phyloP scores from a whole-genome alignment of 2,113 vertebrate genomes.

The Phyllostomus discolor region DNA sequence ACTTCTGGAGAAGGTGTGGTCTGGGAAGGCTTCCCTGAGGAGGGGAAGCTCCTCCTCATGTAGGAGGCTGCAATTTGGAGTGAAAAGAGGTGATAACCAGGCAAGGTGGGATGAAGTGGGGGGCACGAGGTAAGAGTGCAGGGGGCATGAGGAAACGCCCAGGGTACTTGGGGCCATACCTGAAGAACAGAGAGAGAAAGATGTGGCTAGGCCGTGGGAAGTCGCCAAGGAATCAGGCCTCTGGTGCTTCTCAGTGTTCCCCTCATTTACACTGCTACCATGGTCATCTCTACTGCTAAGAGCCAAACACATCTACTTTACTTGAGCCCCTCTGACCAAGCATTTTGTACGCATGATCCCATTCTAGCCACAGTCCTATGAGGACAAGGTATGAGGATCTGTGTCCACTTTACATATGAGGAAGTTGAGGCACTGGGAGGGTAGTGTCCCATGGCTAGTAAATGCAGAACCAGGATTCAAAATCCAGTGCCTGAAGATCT shows the following conservation, averaged over 20 bases:
- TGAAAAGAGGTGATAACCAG: background rate
- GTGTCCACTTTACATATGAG: background rate
- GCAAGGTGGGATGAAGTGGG: too few species aligned
- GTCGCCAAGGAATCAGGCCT: accelerated
- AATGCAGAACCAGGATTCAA: background rate
- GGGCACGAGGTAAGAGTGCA: accelerated
- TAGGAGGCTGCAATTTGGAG: background rate
- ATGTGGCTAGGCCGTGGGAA: accelerated
- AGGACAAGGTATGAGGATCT: background rate
- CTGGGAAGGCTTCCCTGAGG: background rate
- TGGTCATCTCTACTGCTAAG: accelerated
- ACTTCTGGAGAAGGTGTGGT: background rate
- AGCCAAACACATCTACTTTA: accelerated
- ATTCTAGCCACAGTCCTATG: background rate
- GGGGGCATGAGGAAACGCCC: background rate
- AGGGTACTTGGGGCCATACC: accelerated
- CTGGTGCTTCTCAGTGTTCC: accelerated
- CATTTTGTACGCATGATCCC: accelerated
- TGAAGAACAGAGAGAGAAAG: accelerated
- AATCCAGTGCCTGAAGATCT: background rate
- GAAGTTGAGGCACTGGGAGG: background rate
- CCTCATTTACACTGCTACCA: too few species aligned
- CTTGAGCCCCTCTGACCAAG: background rate
- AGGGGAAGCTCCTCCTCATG: background rate
- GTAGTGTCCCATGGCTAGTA: background rate